Conservation (phyloP, 2,797 vertebrate genomes). For the Acrossocheilus wenchowensis region DNA sequence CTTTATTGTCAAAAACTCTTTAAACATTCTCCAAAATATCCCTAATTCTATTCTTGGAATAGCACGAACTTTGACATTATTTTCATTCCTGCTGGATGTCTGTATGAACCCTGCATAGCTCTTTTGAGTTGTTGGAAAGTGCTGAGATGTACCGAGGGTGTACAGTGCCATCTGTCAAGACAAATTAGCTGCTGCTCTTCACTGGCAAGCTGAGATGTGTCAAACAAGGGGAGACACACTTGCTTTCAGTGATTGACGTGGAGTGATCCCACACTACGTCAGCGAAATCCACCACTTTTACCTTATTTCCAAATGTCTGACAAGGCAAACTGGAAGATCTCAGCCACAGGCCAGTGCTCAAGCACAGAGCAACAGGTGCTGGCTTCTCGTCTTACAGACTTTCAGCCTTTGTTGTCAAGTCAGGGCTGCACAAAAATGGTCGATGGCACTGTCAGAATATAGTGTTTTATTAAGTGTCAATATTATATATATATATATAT, state of each 20-base stretch:
- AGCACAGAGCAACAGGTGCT: constrained; percentile 36
- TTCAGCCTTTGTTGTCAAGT: constrained; percentile 8
- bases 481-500: not conserved
- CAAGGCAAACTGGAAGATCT: constrained; percentile 27
- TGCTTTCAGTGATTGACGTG: constrained; percentile 28
- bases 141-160: constrained; percentile 13
- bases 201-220: constrained; percentile 26
- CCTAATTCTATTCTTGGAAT: not conserved
- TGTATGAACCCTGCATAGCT: not conserved
- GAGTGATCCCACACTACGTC: constrained; percentile 10
- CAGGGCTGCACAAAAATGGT: constrained; percentile 4
- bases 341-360: constrained; percentile 19
- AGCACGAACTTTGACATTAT: too few species aligned
- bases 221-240: constrained; percentile 34
- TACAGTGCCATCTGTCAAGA: constrained; percentile 26
- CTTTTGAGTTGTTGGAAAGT: not conserved
- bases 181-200: constrained; percentile 26
- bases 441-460: not conserved
- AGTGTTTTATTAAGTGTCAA: not conserved
- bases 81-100: not conserved
- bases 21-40: not conserved
- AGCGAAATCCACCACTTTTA: constrained; percentile 26
- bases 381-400: constrained; percentile 33
- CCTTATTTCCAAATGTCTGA: constrained; percentile 26
- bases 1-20: not conserved